Conservation (phyloP, 2,888 invertebrate species). For the Rhorus exstirpatorius region DNA sequence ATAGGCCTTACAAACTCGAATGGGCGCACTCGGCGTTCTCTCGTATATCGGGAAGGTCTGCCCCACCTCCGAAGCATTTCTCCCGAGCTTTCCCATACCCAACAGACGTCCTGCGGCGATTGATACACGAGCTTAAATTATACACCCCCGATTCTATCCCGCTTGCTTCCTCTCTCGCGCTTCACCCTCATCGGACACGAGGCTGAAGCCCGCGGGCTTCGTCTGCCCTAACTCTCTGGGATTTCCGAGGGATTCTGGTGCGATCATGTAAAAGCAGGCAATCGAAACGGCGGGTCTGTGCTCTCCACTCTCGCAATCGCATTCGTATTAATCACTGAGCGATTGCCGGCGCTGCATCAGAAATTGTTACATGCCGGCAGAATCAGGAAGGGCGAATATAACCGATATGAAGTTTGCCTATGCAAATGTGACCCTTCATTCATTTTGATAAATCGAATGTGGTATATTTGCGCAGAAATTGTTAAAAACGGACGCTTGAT, state of each 20-base stretch:
- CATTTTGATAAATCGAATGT: neutral
- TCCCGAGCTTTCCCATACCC: slow-evolving; percentile 53
- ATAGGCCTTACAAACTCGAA: slow-evolving; percentile 77
- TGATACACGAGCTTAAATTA: slow-evolving; percentile 84
- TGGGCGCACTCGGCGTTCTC: slow-evolving; percentile 49
- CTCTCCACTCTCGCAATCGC: slow-evolving; percentile 43
- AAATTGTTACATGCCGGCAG: slow-evolving; percentile 37
- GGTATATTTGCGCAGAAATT: neutral
- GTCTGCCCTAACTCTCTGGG: slow-evolving; percentile 69
- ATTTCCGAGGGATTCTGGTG: slow-evolving; percentile 76
- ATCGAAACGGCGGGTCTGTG: slow-evolving; percentile 45
- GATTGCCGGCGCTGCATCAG: slow-evolving; percentile 51
- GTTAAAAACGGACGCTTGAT: neutral
- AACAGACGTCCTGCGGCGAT: slow-evolving; percentile 79
- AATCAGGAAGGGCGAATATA: slow-evolving; percentile 17
- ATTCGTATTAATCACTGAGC: slow-evolving; percentile 66
- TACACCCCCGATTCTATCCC: slow-evolving; percentile 74
- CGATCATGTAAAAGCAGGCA: slow-evolving; percentile 68
- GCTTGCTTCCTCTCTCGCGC: slow-evolving; percentile 60
- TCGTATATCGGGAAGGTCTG: slow-evolving; percentile 68
- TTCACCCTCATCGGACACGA: slow-evolving; percentile 67
- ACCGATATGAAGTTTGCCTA: slow-evolving; percentile 50
- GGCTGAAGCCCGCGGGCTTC: slow-evolving; percentile 65
- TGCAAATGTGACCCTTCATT: slow-evolving; percentile 24
- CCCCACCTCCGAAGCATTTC: slow-evolving; percentile 37